Percentiles rank a stretch among this genome's conserved stretches.
phyloP scores from a whole-genome alignment of 2,797 vertebrate genomes.

The Premnoplex brunnescens region DNA sequence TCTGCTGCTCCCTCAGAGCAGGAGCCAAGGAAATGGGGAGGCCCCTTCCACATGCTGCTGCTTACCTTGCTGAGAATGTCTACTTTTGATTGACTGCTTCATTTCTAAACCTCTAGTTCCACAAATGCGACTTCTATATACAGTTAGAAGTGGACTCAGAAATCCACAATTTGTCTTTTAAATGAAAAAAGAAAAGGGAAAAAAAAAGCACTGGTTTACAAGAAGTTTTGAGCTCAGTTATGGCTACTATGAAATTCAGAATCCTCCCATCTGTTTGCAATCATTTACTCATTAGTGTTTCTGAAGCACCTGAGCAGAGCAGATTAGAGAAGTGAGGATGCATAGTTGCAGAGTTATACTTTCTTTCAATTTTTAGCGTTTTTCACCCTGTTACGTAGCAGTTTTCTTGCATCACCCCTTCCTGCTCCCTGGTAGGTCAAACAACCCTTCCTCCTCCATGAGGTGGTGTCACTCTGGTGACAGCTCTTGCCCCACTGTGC shows the following conservation, averaged over 20 bases:
- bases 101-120: neutral
- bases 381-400: neutral
- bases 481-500: neutral
- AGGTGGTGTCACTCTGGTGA: neutral
- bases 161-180: neutral
- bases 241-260: neutral
- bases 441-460: neutral
- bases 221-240: neutral
- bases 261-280: neutral
- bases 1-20: neutral
- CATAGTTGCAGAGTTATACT: neutral
- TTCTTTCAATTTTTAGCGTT: neutral
- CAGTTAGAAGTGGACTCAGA: neutral
- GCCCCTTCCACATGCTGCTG: fast-evolving
- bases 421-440: neutral
- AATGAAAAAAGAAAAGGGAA: neutral
- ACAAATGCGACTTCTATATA: neutral
- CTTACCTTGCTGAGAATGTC: neutral
- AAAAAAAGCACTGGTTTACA: neutral
- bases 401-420: neutral
- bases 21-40: neutral
- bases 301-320: neutral
- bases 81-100: neutral
- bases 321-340: neutral
- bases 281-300: neutral